Evolutionary conservation across 2,113 vertebrate species (phyloP).

Genomic region (Chlorocebus sabaeus): DNA sequence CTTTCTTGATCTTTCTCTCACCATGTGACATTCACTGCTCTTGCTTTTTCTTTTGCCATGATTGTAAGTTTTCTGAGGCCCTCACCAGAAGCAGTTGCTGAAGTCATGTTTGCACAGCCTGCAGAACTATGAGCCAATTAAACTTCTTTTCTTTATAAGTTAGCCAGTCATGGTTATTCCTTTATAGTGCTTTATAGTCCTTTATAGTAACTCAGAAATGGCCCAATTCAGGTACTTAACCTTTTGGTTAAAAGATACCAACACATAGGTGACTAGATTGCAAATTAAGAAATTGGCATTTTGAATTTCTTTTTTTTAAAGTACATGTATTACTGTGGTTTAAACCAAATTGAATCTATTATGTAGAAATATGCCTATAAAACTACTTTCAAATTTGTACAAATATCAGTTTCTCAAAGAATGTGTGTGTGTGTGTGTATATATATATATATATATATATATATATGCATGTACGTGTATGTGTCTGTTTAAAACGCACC

Average conservation of each 20-base stretch:
- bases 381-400: not conserved
- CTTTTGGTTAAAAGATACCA: not conserved
- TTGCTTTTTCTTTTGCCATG: too few relatives aligned
- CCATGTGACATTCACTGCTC: too few relatives aligned
- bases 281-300: not conserved
- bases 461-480: not conserved
- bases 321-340: not conserved
- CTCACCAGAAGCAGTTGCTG: too few relatives aligned
- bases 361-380: not conserved
- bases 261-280: not conserved
- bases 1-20: too few relatives aligned
- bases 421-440: not conserved
- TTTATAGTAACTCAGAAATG: too few relatives aligned
- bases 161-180: too few relatives aligned
- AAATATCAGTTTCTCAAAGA: not conserved
- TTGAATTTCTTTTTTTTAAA: not conserved
- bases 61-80: too few relatives aligned
- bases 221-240: not conserved
- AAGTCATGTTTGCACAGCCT: too few relatives aligned
- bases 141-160: too few relatives aligned
- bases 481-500: not conserved
- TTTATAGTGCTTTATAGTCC: too few relatives aligned
- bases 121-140: too few relatives aligned
- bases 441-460: not conserved
- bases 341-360: not conserved